A percentile compares a stretch with the other conserved stretches of the same genome.
Conservation (phyloP, 1,140 invertebrate genomes). For the Solenopsis fugax region DNA sequence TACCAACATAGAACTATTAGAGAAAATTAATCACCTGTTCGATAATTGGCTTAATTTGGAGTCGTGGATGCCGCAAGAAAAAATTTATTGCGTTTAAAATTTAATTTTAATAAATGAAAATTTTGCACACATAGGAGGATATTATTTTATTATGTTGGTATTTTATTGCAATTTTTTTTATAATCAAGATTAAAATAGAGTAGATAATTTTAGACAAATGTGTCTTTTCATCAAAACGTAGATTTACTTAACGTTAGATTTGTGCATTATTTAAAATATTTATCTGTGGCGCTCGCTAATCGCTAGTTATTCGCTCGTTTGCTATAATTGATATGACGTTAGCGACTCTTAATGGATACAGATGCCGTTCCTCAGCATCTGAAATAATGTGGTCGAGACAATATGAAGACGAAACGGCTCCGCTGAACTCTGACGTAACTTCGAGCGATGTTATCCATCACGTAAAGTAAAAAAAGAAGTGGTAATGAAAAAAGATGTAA, state of each 20-base stretch:
- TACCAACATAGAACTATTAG: neutral
- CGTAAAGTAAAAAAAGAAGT: conserved; percentile 17
- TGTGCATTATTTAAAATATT: conserved; percentile 1
- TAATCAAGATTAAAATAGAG: neutral
- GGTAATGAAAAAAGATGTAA: neutral
- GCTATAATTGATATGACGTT: conserved; percentile 44
- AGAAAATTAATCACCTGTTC: neutral
- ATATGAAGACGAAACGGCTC: conserved; percentile 57
- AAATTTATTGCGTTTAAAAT: neutral
- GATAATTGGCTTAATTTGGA: neutral
- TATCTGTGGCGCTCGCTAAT: neutral
- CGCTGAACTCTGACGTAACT: conserved; percentile 37
- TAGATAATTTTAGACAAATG: too few relatives aligned
- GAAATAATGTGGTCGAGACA: conserved; percentile 48
- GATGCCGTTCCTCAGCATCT: conserved; percentile 28
- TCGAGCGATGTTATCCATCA: conserved; percentile 45
- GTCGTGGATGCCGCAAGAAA: neutral
- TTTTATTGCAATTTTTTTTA: too few relatives aligned
- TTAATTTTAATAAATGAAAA: neutral
- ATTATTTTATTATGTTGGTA: too few relatives aligned
- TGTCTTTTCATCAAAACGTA: neutral
- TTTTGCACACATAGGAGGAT: neutral
- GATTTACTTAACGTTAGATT: neutral
- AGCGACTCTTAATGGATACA: conserved; percentile 50
- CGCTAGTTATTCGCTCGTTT: neutral